Conservation (phyloP, 1,140 invertebrate genomes). For the Gryon sp. region DNA sequence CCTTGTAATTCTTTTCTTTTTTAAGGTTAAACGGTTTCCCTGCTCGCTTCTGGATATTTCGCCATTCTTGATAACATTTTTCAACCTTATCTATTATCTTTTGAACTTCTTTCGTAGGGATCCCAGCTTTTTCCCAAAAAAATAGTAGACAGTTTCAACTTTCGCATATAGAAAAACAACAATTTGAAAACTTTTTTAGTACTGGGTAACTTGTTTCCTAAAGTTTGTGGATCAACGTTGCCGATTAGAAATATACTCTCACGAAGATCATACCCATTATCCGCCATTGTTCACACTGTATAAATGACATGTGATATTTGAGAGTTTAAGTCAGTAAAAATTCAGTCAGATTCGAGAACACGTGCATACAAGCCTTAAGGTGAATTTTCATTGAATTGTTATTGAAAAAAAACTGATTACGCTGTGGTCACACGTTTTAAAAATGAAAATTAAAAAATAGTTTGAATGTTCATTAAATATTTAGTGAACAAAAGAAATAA, state of each 20-base stretch:
- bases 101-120: conserved; percentile 19
- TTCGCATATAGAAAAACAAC: conserved; percentile 28
- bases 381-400: too few relatives aligned
- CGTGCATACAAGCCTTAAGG: too few relatives aligned
- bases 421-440: too few relatives aligned
- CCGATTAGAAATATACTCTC: conserved; percentile 19
- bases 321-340: too few relatives aligned
- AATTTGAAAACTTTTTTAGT: conserved; percentile 16
- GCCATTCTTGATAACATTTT: conserved; percentile 15
- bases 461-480: too few relatives aligned
- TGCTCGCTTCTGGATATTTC: conserved; percentile 15
- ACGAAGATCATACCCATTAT: not conserved
- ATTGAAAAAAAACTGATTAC: too few relatives aligned
- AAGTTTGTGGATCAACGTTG: conserved; percentile 14
- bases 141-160: conserved; percentile 13
- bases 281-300: too few relatives aligned
- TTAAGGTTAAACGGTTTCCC: not conserved
- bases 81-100: conserved; percentile 15
- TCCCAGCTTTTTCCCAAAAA: conserved; percentile 31
- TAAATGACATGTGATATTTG: too few relatives aligned
- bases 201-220: conserved; percentile 32
- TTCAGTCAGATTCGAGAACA: too few relatives aligned
- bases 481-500: too few relatives aligned
- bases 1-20: conserved; percentile 10
- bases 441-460: too few relatives aligned